Percentiles rank a stretch among this genome's conserved stretches.
Evolutionary conservation across 2,113 vertebrate species (phyloP).

Genomic region (Maccullochella peelii): DNA sequence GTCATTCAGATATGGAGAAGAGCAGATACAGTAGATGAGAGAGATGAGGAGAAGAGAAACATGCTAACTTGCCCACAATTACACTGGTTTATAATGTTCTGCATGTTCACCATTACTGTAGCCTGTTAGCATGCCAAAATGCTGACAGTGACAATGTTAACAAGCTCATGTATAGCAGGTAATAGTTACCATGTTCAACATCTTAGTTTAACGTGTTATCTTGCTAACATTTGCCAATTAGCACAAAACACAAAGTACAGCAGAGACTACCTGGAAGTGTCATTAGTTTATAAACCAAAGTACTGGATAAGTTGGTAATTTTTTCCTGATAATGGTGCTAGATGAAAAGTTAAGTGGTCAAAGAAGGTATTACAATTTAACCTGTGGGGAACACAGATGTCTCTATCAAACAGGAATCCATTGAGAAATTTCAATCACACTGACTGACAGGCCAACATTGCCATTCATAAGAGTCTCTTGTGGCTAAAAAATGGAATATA

Average conservation of each 20-base stretch:
- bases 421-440: background rate
- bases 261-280: too few relatives aligned
- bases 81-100: background rate
- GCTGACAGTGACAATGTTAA: too few relatives aligned
- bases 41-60: slow-evolving; percentile 33
- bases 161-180: background rate
- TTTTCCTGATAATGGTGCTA: too few relatives aligned
- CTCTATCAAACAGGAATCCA: background rate
- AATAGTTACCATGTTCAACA: too few relatives aligned
- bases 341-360: background rate
- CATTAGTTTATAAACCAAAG: background rate
- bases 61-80: background rate
- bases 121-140: background rate
- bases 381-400: background rate
- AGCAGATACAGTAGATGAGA: slow-evolving; percentile 25
- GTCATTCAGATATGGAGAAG: slow-evolving; percentile 59
- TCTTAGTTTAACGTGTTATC: too few relatives aligned
- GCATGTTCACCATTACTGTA: background rate
- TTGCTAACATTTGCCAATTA: too few relatives aligned
- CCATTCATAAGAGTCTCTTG: background rate
- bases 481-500: background rate
- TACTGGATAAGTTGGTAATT: too few relatives aligned
- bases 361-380: background rate
- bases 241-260: too few relatives aligned
- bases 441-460: background rate